Percentiles rank a stretch among this genome's conserved stretches.
Evolutionary conservation across 2,113 vertebrate genomes (phyloP).

Genomic region (Condylura cristata): DNA sequence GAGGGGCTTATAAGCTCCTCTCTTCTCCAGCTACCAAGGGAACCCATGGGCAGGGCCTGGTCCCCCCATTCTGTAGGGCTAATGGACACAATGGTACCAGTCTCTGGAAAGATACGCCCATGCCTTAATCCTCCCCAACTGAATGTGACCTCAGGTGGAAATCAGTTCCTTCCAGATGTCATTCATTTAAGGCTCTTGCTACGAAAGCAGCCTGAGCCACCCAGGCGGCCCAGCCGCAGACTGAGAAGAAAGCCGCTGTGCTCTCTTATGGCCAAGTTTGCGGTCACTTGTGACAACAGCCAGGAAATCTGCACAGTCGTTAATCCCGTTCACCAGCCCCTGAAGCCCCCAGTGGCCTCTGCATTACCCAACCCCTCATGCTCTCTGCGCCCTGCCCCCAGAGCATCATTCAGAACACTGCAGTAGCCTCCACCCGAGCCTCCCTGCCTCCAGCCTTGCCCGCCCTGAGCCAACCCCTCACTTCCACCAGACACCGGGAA

Average conservation of each 20-base stretch:
- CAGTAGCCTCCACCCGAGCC: neutral
- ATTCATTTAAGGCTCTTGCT: neutral
- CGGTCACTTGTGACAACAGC: neutral
- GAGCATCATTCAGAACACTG: neutral
- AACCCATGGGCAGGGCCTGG: neutral
- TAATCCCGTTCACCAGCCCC: too few relatives aligned
- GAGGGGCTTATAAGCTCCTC: neutral
- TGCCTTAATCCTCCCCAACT: neutral
- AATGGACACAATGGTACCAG: neutral
- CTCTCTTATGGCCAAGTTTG: neutral
- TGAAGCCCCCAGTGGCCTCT: neutral
- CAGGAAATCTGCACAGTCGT: neutral
- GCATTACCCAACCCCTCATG: accelerated
- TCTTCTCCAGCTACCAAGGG: neutral
- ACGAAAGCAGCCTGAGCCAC: neutral
- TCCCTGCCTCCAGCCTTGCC: neutral
- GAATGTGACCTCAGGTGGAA: neutral
- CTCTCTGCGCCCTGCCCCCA: neutral
- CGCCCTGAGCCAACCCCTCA: neutral
- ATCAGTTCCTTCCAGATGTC: neutral
- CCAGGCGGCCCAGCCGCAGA: neutral
- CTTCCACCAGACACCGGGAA: neutral
- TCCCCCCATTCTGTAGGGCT: accelerated
- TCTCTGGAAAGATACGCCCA: neutral
- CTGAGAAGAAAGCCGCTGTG: neutral